These are phyloP conservation scores for Drosophila cognata DNA, from an alignment of 2,888 invertebrate genomes.

Conservation along the genomic window DNA sequence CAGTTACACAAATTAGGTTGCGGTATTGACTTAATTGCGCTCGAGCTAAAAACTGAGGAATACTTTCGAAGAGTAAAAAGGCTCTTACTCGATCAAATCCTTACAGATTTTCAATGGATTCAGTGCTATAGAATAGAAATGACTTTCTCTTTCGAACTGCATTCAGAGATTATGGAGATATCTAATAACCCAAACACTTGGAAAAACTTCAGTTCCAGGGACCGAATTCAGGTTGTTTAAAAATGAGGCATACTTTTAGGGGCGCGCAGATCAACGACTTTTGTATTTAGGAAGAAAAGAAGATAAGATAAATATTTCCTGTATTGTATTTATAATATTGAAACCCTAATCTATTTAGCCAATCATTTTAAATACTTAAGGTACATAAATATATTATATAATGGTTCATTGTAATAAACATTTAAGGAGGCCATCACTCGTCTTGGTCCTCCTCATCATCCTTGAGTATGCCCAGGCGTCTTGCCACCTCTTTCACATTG, in stretches of 20 bases:
- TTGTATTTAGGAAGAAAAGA: no score
- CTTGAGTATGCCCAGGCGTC: conserved; percentile 94
- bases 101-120: neutral
- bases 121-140: neutral
- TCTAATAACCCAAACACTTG: no score
- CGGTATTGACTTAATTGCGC: neutral
- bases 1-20: neutral
- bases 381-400: neutral
- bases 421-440: conserved; percentile 26
- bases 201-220: no score
- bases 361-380: conserved; percentile 8
- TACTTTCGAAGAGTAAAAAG: neutral
- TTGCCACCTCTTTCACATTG: conserved; percentile 94
- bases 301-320: neutral
- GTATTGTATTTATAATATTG: conserved; percentile 7
- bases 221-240: no score
- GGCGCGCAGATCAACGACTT: neutral
- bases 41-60: neutral
- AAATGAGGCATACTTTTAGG: neutral
- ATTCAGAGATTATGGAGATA: neutral
- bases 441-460: conserved; percentile 88
- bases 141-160: neutral
- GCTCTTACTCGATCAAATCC: neutral
- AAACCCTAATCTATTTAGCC: neutral
- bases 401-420: neutral